Conservation (phyloP, 2,797 vertebrate genomes). For the Sebastes trivittatus region DNA sequence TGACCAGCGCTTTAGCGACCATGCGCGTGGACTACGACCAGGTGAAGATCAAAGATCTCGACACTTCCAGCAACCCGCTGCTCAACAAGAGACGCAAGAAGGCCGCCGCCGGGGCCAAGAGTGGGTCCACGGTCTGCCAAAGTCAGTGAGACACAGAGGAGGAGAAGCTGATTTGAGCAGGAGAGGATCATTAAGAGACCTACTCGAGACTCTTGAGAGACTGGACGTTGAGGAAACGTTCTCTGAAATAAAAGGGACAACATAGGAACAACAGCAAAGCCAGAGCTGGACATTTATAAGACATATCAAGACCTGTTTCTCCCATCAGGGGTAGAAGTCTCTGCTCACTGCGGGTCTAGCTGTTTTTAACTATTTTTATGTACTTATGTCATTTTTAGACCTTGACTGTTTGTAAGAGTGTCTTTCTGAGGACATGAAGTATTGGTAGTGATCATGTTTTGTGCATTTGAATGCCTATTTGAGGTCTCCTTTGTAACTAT, state of each 20-base stretch:
- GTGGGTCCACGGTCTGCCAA: constrained; percentile 87
- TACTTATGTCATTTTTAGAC: constrained; percentile 36
- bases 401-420: constrained; percentile 32
- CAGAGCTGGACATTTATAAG: constrained; percentile 17
- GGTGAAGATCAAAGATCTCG: constrained; percentile 97
- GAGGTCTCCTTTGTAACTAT: constrained; percentile 33
- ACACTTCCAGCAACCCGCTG: constrained; percentile 95
- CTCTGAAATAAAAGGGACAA: constrained; percentile 17
- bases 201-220: constrained; percentile 13
- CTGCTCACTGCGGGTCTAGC: not conserved
- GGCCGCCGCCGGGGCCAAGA: constrained; percentile 85
- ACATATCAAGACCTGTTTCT: constrained; percentile 11
- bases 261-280: constrained; percentile 3
- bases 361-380: constrained; percentile 31
- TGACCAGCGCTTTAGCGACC: constrained; percentile 96
- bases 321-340: not conserved
- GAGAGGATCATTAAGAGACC: constrained; percentile 21
- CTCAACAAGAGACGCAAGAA: constrained; percentile 98
- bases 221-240: constrained; percentile 6
- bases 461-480: constrained; percentile 49
- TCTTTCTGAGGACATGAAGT: constrained; percentile 30
- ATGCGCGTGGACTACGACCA: constrained; percentile 99
- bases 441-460: constrained; percentile 39
- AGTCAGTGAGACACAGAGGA: constrained; percentile 84
- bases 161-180: not conserved